These are phyloP conservation scores for Micromesistius poutassou DNA, from an alignment of 2,797 vertebrate genomes.

Conservation along the genomic window DNA sequence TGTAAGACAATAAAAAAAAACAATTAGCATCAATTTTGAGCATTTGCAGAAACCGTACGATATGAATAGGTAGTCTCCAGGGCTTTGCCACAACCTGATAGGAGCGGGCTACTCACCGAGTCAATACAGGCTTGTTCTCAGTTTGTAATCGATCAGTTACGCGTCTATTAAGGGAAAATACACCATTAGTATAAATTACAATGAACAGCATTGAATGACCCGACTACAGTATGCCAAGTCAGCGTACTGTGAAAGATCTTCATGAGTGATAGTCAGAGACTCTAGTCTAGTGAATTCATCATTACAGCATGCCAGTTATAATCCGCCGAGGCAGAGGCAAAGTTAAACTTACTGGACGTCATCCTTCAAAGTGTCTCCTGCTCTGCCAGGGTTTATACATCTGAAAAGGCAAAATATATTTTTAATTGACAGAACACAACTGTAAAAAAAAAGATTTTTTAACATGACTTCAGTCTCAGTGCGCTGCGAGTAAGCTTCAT, in stretches of 20 bases:
- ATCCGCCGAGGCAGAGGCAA: background rate
- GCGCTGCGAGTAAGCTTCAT: conserved; percentile 78
- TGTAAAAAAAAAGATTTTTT: background rate
- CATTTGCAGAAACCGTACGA: background rate
- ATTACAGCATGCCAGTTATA: conserved; percentile 37
- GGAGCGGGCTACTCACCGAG: background rate
- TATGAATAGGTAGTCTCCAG: background rate
- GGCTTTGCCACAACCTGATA: background rate
- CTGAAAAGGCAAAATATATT: background rate
- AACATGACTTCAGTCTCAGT: conserved; percentile 63
- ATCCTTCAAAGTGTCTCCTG: background rate
- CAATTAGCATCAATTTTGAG: background rate
- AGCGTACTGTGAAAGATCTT: conserved; percentile 66
- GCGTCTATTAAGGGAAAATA: background rate
- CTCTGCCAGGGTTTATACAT: background rate
- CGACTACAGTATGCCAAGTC: conserved; percentile 47
- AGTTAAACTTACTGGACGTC: conserved; percentile 19
- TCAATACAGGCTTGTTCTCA: background rate
- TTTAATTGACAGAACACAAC: background rate
- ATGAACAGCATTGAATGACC: background rate
- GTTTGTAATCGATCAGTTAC: background rate
- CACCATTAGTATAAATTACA: background rate
- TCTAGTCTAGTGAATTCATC: conserved; percentile 69
- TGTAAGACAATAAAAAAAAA: background rate
- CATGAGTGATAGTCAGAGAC: conserved; percentile 64